phyloP scores from a whole-genome alignment of 2,797 vertebrate genomes.

The Neopelma chrysocephalum region DNA sequence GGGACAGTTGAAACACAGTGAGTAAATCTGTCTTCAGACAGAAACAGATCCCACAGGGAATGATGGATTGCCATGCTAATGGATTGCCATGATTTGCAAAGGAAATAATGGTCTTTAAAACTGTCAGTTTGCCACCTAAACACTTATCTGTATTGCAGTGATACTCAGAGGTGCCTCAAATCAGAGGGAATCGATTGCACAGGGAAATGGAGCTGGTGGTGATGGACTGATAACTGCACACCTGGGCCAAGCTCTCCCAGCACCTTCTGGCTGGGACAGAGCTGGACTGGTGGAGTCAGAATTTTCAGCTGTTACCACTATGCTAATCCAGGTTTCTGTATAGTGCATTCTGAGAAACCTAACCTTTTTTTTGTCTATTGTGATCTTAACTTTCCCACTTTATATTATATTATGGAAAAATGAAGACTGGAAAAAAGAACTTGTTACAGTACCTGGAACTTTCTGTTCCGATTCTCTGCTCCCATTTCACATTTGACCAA shows the following conservation, averaged over 20 bases:
- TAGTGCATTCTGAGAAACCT: not conserved
- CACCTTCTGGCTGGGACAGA: not conserved
- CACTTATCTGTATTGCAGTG: not conserved
- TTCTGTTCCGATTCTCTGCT: not conserved
- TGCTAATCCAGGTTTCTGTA: not conserved
- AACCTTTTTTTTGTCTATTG: not conserved
- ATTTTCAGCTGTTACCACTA: fast-evolving
- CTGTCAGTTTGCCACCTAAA: not conserved
- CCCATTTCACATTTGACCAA: not conserved
- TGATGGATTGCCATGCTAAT: not conserved
- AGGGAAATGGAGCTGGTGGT: not conserved
- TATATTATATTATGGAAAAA: not conserved
- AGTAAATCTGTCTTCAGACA: not conserved
- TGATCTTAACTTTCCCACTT: not conserved
- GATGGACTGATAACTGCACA: not conserved
- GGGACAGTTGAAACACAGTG: not conserved
- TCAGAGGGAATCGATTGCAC: fast-evolving
- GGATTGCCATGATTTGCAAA: not conserved
- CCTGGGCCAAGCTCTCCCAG: not conserved
- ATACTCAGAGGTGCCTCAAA: not conserved
- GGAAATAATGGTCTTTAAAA: not conserved
- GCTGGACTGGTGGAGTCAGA: fast-evolving
- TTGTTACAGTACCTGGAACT: not conserved
- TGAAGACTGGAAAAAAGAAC: not conserved
- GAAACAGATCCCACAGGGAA: not conserved